phyloP scores from a whole-genome alignment of 2,888 invertebrate species.

The Linnaemya tessellans region DNA sequence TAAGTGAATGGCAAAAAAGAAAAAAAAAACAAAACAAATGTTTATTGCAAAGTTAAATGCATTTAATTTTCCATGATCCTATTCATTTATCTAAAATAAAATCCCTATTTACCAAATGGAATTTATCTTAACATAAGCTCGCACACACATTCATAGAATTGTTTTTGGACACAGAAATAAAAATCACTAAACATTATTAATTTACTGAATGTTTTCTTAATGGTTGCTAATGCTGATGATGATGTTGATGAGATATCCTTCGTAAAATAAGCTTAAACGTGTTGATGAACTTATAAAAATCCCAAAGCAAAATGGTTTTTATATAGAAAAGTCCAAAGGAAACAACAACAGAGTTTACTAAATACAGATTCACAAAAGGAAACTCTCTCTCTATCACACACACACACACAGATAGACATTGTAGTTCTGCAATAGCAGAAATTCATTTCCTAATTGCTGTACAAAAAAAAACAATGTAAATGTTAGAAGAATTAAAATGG shows the following conservation, averaged over 20 bases:
- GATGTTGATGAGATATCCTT: constrained; percentile 55
- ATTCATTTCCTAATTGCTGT: constrained; percentile 81
- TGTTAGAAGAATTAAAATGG: constrained; percentile 30
- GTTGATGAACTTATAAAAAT: constrained; percentile 64
- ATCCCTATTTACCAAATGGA: constrained; percentile 60
- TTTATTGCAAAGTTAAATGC: constrained; percentile 47
- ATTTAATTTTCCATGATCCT: constrained; percentile 64
- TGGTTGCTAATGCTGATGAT: constrained; percentile 15
- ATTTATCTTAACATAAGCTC: constrained; percentile 44
- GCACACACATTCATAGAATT: constrained; percentile 1
- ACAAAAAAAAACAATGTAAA: constrained; percentile 42
- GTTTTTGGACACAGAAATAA: neutral
- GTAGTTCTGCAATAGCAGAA: constrained; percentile 66
- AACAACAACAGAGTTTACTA: constrained; percentile 17
- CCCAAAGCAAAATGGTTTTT: constrained; percentile 39
- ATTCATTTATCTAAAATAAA: constrained; percentile 57
- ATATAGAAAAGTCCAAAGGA: constrained; percentile 10
- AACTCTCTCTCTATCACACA: neutral
- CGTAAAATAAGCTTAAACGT: constrained; percentile 62
- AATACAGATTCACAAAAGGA: constrained; percentile 2
- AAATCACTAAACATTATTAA: constrained; percentile 59
- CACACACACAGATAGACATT: neutral
- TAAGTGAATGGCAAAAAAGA: neutral
- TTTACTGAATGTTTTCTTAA: constrained; percentile 56
- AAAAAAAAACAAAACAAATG: neutral